Evolutionary conservation across 2,797 vertebrate genomes (phyloP), one percentile per base, ranked within the genome.

Genomic region (Phoxinus dragarum): DNA sequence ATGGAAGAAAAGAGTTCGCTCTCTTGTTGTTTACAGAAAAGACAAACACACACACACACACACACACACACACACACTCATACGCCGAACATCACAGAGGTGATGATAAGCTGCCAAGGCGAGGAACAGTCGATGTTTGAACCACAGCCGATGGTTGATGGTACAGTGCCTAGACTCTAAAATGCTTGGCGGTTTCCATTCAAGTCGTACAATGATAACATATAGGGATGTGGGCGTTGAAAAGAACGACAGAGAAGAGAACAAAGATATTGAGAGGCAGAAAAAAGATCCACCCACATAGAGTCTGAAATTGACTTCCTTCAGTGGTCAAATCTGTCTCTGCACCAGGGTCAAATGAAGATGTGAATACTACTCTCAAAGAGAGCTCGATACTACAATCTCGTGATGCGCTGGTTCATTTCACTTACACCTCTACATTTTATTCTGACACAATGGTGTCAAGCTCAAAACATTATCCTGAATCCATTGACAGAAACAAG

Each of bases 401-500:
- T 71, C 23, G 23, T 56, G 40, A 86, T 81, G 21, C 31, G 4
- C 36, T 54, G 64, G 75, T 71, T 80, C 59, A 73, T 56, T 78
- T 42, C 69, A 64, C 38, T 52, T 59, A 75, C 42, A 47, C 54
- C 27, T 31, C 12, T 78, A 71, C 42, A 34, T 85, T 79, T 86
- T 83, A 38, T 87, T 88, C 71, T 89, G 89, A 81, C 87, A 86
- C 86, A 87, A 84, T 89, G 67, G 74, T 86, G 87, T 85, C 83
- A 82, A 87, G 75, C 80, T 61, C 4, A 59, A 52, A 77, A 79
- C 71, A 81, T 80, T 78, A 82, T 86, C 87, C 86, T 84, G 83
- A 91, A 86, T 89, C 92, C 87, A 91, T 87, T 92, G 90, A 93
- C 89, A 84, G 90, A 90, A 91, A 87, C 88, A 91, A 88, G 89